Base-by-base conservation (phyloP, 2,888 invertebrate genomes). In the Lycia hirtaria region DNA sequence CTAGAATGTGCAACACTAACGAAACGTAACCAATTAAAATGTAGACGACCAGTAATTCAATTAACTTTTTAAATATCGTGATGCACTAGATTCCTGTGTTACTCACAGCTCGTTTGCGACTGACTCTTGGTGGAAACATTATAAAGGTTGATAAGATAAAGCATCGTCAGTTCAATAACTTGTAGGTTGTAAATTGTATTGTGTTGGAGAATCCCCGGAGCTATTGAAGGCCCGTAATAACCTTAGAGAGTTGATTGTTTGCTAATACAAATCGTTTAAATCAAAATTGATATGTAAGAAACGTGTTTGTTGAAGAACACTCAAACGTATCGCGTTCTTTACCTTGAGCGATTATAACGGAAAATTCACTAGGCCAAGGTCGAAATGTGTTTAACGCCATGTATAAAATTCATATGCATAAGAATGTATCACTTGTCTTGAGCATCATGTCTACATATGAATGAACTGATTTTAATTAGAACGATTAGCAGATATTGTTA, bases 91-190 rank as follows among this genome's bases (percentile, higher is more conserved):
- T 28, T 50, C 62, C 71, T 67, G 53, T 64, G 59, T n/a, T n/a
- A 66, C 65, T 61, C 69, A 67, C 61, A 65, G 71, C 57, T 62
- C 62, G 62, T 55, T 60, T 63, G 69, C 70, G 67, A 81, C 78
- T 80, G 76, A 75, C 72, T 65, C 73, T 65, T 61, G 62, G 68
- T 72, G 69, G 75, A 78, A 81, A 77, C 79, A 75, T 81, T 83
- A 82, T 80, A 60, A 71, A 63, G 68, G 69, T 66, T 73, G 88
- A 90, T 90, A 90, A 89, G 88, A 88, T 90, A 88, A 76, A 69
- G 24, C 65, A 65, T 61, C 63, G 75, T 76, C 77, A 79, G 84
- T 87, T 87, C 85, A 88, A 85, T 87, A 87, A 82, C 86, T 82
- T 76, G 70, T 73, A 71, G 50, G 58, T 56, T 57, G 60, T 49